These are phyloP conservation scores for Andricus curvator DNA, from an alignment of 2,888 invertebrate genomes.

Conservation along the genomic window DNA sequence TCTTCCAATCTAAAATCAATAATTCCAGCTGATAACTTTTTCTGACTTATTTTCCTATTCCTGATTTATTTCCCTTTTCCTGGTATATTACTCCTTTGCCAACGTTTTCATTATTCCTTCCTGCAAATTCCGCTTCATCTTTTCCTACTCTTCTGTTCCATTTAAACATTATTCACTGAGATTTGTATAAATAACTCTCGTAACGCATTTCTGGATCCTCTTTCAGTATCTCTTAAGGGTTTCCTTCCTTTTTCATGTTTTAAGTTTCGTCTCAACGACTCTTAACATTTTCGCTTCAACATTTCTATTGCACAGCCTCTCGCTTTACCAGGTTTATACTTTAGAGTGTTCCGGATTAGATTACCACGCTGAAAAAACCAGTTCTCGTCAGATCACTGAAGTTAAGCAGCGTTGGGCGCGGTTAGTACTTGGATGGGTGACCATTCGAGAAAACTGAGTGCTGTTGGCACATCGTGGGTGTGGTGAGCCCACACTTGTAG, in stretches of 20 bases:
- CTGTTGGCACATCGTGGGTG: too few relatives aligned
- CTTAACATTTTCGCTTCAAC: neutral
- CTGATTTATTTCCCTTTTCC: neutral
- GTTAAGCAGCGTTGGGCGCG: too few relatives aligned
- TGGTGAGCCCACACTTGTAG: too few relatives aligned
- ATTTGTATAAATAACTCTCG: constrained; percentile 16
- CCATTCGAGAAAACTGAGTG: too few relatives aligned
- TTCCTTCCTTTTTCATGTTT: neutral
- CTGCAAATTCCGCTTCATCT: neutral
- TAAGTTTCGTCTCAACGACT: neutral
- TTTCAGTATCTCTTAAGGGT: neutral
- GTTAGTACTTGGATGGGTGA: too few relatives aligned
- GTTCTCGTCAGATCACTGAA: too few relatives aligned
- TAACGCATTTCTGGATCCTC: constrained; percentile 8
- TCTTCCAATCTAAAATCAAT: neutral
- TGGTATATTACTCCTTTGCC: neutral
- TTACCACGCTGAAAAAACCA: too few relatives aligned
- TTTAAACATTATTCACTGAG: constrained; percentile 8
- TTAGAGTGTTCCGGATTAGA: too few relatives aligned
- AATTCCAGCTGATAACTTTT: neutral
- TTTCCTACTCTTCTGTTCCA: neutral
- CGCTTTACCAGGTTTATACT: neutral
- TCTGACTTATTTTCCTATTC: neutral
- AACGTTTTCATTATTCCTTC: neutral
- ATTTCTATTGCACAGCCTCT: neutral